phyloP scores from a whole-genome alignment of 2,797 vertebrate species.

The Crypturellus tataupa region DNA sequence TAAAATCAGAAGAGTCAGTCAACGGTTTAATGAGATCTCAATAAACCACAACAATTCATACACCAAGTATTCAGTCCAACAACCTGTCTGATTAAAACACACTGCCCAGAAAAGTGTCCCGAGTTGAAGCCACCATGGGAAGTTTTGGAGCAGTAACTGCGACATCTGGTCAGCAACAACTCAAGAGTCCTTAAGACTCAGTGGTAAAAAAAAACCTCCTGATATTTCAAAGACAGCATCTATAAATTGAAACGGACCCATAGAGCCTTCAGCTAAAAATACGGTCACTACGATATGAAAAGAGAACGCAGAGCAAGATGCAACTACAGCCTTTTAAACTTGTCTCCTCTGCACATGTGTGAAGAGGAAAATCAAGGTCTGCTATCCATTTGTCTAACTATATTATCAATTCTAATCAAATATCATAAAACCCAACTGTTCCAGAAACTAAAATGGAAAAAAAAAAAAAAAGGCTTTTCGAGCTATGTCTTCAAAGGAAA shows the following conservation, averaged over 20 bases:
- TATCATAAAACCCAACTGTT: not conserved
- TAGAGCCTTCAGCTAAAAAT: not conserved
- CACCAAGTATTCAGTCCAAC: not conserved
- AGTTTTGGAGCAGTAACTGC: not conserved
- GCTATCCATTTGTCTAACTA: not conserved
- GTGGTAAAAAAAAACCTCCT: not conserved
- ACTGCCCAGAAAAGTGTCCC: not conserved
- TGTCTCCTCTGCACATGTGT: not conserved
- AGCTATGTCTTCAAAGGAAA: constrained; percentile 17
- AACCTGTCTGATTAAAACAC: not conserved
- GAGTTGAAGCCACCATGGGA: not conserved
- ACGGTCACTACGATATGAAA: accelerated
- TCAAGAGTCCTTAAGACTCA: not conserved
- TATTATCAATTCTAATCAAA: not conserved
- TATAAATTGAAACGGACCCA: not conserved
- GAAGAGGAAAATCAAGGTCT: not conserved
- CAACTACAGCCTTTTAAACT: not conserved
- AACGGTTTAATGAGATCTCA: not conserved
- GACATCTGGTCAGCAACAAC: not conserved
- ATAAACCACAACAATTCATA: not conserved
- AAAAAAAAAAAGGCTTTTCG: not conserved
- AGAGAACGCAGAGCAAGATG: not conserved
- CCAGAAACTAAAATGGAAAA: constrained; percentile 15
- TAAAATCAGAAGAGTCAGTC: not conserved
- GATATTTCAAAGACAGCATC: not conserved